Evolutionary conservation across 2,888 invertebrate species (phyloP).

Genomic region (Rhamphomyia laevipes): DNA sequence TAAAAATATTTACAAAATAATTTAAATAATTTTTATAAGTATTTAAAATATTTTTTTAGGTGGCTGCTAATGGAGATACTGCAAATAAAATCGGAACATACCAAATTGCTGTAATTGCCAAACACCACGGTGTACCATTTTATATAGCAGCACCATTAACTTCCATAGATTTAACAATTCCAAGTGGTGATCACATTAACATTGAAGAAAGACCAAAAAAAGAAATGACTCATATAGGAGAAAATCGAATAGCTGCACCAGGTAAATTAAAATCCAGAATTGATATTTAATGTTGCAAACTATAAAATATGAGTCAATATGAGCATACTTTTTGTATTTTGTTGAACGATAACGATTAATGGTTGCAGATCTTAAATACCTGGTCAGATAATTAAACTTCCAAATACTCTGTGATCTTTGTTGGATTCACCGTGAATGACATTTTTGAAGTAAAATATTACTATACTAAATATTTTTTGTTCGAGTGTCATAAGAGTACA

Average conservation of each 20-base stretch:
- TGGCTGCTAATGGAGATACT: constrained; percentile 93
- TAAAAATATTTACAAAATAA: constrained; percentile 27
- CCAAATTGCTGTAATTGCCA: constrained; percentile 86
- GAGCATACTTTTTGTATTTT: too few species aligned
- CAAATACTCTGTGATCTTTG: too few species aligned
- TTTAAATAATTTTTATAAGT: not conserved
- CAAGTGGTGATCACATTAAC: constrained; percentile 72
- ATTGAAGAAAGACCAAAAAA: constrained; percentile 87
- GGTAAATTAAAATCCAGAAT: too few species aligned
- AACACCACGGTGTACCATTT: constrained; percentile 84
- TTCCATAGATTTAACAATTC: constrained; percentile 65
- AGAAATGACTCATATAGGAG: constrained; percentile 87
- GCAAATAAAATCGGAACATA: constrained; percentile 98
- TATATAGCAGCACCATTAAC: constrained; percentile 91
- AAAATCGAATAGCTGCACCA: constrained; percentile 75
- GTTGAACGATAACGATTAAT: too few species aligned
- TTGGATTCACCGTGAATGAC: too few species aligned
- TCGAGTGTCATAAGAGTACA: too few species aligned
- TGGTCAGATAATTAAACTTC: too few species aligned
- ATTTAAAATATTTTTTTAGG: constrained; percentile 36
- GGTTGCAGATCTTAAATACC: too few species aligned
- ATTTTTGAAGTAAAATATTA: too few species aligned
- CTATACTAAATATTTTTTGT: too few species aligned
- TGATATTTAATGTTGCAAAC: too few species aligned
- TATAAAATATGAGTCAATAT: too few species aligned